A percentile compares a stretch with the other conserved stretches of the same genome.
phyloP scores from a whole-genome alignment of 2,888 invertebrate species.

The Mesorhabditis sp. region DNA sequence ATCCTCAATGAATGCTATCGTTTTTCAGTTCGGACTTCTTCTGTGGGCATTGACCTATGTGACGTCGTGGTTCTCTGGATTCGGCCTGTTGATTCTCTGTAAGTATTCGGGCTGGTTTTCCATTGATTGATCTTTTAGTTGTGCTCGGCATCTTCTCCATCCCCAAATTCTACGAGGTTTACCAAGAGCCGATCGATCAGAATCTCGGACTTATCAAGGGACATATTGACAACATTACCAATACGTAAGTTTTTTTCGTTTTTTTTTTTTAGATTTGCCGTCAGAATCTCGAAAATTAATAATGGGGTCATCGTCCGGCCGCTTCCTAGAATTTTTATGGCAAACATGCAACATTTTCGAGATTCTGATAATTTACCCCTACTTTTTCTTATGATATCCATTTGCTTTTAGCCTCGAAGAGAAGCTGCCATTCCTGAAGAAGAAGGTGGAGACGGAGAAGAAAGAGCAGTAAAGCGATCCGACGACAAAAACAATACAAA shows the following conservation, averaged over 20 bases:
- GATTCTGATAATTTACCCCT: not conserved
- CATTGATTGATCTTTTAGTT: constrained; percentile 26
- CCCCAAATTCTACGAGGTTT: constrained; percentile 55
- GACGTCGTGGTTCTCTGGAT: constrained; percentile 97
- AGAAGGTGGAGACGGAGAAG: constrained; percentile 35
- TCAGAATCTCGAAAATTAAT: not conserved
- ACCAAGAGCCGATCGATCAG: constrained; percentile 56
- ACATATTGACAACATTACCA: constrained; percentile 50
- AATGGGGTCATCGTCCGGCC: too few relatives aligned
- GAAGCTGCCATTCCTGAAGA: constrained; percentile 53
- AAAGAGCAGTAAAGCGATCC: constrained; percentile 34
- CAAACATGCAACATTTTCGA: not conserved
- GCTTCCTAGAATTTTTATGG: not conserved
- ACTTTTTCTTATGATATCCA: not conserved
- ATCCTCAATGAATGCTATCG: not conserved
- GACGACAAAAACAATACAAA: too few relatives aligned
- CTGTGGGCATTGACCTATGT: constrained; percentile 95
- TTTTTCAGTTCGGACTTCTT: constrained; percentile 82
- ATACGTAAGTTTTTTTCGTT: constrained; percentile 33
- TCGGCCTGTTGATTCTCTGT: constrained; percentile 95
- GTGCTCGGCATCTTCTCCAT: constrained; percentile 51
- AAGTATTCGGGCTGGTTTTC: constrained; percentile 55
- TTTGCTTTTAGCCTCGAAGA: constrained; percentile 43
- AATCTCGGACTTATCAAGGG: constrained; percentile 46
- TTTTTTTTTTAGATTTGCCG: constrained; percentile 7